A percentile compares a stretch with the other conserved stretches of the same genome.
Evolutionary conservation across 2,888 invertebrate genomes (phyloP).

Genomic region (Ectemnius lituratus): DNA sequence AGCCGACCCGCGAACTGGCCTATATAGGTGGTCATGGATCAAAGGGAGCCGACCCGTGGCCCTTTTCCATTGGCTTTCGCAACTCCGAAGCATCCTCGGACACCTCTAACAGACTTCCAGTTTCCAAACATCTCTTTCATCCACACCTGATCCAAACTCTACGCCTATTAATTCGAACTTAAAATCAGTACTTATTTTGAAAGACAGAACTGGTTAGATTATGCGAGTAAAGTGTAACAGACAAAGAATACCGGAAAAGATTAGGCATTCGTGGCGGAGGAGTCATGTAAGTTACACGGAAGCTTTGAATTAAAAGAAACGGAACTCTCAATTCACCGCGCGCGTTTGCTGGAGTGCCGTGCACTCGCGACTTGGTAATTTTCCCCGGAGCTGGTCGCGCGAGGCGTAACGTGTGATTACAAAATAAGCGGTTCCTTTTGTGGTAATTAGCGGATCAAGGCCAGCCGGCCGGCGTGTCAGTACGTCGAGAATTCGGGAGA

Average conservation of each 20-base stretch:
- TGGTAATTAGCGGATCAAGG: constrained; percentile 74
- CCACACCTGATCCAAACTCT: constrained; percentile 22
- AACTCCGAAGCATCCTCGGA: constrained; percentile 57
- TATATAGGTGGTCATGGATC: constrained; percentile 44
- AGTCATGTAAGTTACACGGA: constrained; percentile 51
- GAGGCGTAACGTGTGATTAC: constrained; percentile 70
- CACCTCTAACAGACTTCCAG: constrained; percentile 55
- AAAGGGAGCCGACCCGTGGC: constrained; percentile 55
- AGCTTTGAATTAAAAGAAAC: constrained; percentile 62
- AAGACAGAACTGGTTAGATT: no score
- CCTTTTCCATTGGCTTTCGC: constrained; percentile 56
- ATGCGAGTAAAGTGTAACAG: no score
- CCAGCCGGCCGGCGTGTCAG: constrained; percentile 49
- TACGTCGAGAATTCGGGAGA: constrained; percentile 63
- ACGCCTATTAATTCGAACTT: neutral
- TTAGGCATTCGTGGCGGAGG: constrained; percentile 9
- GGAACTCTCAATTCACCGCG: constrained; percentile 60
- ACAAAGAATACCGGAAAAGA: no score
- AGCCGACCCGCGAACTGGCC: constrained; percentile 35
- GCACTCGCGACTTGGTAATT: constrained; percentile 63
- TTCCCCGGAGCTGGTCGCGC: constrained; percentile 68
- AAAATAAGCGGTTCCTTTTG: constrained; percentile 76
- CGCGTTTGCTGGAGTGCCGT: constrained; percentile 36
- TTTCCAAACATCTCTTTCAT: constrained; percentile 49
- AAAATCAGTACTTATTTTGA: no score